These are phyloP conservation scores for Brachypalpus laphriformis DNA, from an alignment of 2,888 invertebrate species.

Conservation along the genomic window DNA sequence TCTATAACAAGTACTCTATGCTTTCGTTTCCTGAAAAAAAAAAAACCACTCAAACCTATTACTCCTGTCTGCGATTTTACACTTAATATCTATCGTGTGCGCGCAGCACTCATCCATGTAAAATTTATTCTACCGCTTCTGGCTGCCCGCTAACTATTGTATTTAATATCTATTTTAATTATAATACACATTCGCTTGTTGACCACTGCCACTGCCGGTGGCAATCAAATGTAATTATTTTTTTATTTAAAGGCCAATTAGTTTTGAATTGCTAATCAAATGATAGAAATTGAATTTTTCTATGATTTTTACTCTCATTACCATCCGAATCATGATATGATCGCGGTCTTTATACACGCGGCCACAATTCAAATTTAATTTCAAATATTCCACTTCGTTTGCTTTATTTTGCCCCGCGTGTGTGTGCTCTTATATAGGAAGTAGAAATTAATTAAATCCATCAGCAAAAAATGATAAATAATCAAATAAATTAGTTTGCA, in stretches of 20 bases:
- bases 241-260: conserved; percentile 60
- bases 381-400: conserved; percentile 38
- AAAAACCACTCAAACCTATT: not conserved
- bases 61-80: not conserved
- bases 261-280: conserved; percentile 71
- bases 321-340: conserved; percentile 4
- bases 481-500: conserved; percentile 69
- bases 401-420: conserved; percentile 2
- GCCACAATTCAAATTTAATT: conserved; percentile 69
- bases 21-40: too few species aligned
- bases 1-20: too few species aligned
- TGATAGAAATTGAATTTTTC: conserved; percentile 60
- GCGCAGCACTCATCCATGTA: not conserved
- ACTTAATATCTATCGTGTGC: not conserved
- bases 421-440: not conserved
- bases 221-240: conserved; percentile 62
- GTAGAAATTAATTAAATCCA: conserved; percentile 65
- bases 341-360: conserved; percentile 1
- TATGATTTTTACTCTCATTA: conserved; percentile 55
- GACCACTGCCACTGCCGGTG: conserved; percentile 10
- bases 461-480: conserved; percentile 53
- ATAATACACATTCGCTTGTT: conserved; percentile 39
- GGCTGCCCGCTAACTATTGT: not conserved
- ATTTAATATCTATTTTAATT: conserved; percentile 59
- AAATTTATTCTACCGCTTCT: conserved; percentile 14